phyloP scores from a whole-genome alignment of 2,888 invertebrate genomes.

The Labia minor region DNA sequence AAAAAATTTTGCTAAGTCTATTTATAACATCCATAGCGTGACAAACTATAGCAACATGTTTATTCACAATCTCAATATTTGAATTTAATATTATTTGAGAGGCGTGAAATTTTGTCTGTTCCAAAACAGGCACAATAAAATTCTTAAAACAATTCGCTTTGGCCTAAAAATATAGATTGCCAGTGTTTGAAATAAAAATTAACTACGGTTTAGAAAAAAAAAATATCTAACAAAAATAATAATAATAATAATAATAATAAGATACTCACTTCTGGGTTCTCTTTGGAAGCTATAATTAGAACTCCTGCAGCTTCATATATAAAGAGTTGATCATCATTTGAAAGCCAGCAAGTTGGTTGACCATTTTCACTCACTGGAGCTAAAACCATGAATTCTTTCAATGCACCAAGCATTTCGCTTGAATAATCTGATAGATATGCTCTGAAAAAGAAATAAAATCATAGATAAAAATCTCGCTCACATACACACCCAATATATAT shows the following conservation, averaged over 20 bases:
- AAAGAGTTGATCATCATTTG: conserved; percentile 44
- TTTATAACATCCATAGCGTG: conserved; percentile 44
- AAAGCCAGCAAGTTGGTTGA: conserved; percentile 32
- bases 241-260: background rate
- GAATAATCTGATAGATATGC: conserved; percentile 36
- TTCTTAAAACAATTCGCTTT: conserved; percentile 38
- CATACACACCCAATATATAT: background rate
- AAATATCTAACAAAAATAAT: too few species aligned
- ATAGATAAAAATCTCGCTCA: background rate
- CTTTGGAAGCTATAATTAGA: conserved; percentile 41
- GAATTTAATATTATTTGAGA: conserved; percentile 32
- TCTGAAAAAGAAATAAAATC: conserved; percentile 29
- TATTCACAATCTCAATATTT: conserved; percentile 26
- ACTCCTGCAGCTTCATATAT: conserved; percentile 46
- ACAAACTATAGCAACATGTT: conserved; percentile 30
- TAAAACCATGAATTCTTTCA: conserved; percentile 41
- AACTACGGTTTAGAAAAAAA: too few species aligned
- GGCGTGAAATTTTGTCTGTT: conserved; percentile 36
- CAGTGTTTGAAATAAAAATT: too few species aligned
- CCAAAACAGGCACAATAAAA: conserved; percentile 38
- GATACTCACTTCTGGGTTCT: conserved; percentile 35
- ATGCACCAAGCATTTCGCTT: conserved; percentile 39
- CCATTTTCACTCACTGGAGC: conserved; percentile 34
- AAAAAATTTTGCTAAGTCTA: conserved; percentile 47
- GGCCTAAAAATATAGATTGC: conserved; percentile 31